Evolutionary conservation across 2,888 invertebrate species (phyloP).

Genomic region (Copidosoma aretas): DNA sequence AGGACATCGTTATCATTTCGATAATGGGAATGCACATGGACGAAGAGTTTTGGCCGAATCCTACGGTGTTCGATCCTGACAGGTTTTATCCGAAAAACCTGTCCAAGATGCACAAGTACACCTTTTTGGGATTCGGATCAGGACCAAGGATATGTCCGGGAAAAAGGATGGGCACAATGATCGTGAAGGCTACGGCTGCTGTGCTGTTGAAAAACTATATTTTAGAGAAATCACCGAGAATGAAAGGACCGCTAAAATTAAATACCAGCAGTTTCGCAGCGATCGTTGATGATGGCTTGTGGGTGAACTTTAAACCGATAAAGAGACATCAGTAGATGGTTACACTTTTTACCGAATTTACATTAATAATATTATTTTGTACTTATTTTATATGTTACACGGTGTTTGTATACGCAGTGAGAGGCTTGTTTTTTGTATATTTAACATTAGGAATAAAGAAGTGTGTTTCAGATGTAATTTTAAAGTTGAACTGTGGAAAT

Average conservation of each 20-base stretch:
- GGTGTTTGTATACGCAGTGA: no score
- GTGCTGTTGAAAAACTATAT: not conserved
- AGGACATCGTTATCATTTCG: not conserved
- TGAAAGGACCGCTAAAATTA: not conserved
- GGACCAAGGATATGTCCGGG: not conserved
- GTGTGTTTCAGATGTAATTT: no score
- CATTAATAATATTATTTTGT: no score
- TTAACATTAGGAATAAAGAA: no score
- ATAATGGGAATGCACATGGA: not conserved
- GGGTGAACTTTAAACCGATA: not conserved
- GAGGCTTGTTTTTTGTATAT: no score
- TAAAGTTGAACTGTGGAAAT: no score
- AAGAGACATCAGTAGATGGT: no score
- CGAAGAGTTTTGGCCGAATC: not conserved
- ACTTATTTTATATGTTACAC: no score
- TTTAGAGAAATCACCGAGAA: not conserved
- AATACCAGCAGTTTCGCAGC: not conserved
- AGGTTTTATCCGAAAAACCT: not conserved
- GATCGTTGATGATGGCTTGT: not conserved
- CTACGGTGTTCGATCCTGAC: not conserved
- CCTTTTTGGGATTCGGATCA: not conserved
- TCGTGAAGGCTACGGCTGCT: not conserved
- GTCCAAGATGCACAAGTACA: not conserved
- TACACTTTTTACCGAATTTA: no score
- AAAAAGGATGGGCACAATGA: not conserved